Evolutionary conservation across 2,113 vertebrate genomes (phyloP), one percentile per base, ranked within the genome.

Genomic region (Hoplias malabaricus): DNA sequence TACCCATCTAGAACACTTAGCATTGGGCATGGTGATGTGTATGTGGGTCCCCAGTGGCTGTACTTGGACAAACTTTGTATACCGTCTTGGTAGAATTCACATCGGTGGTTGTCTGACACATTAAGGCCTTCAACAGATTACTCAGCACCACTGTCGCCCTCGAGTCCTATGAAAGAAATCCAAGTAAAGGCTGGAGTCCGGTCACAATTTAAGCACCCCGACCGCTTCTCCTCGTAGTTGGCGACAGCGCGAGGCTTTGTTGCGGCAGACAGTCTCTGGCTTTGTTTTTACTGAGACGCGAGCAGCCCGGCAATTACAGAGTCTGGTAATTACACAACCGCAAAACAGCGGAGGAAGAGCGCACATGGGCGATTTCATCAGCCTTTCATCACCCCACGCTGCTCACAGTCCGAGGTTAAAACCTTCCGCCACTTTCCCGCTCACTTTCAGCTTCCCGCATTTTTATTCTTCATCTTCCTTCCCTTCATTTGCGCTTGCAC

Each of bases 261-360:
- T 50, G 13, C 65, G 11, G 29, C 36, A 48, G 38, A 62, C 66
- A 36, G 66, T 69, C 65, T 65, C 23, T 21, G 33, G 33, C 66
- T 48, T 77, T 69, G 75, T 63, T 63, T 63, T 36, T 34, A 53
- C n/a, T 69, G 66, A 25, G 13, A 25, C 4, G 27, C n/a, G 25
- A 12, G 5, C 40, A 73, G 56, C 54, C 78, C 16, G 16, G 66
- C 72, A 75, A 75, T 75, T 75, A 75, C 43, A 27, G 65, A 69
- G 33, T 31, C 2, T 53, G 56, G 71, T 75, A 80, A 80, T 80
- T 80, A 63, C 42, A 75, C 31, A 31, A 46, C 43, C 31, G 56
- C 27, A 42, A 40, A 75, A 62, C 65, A 69, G 71, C 25, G 19
- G 50, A 69, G 63, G 29, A 69, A 75, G 43, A 40, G 54, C 29